phyloP scores from a whole-genome alignment of 2,888 invertebrate species.

The Adelphocoris suturalis region DNA sequence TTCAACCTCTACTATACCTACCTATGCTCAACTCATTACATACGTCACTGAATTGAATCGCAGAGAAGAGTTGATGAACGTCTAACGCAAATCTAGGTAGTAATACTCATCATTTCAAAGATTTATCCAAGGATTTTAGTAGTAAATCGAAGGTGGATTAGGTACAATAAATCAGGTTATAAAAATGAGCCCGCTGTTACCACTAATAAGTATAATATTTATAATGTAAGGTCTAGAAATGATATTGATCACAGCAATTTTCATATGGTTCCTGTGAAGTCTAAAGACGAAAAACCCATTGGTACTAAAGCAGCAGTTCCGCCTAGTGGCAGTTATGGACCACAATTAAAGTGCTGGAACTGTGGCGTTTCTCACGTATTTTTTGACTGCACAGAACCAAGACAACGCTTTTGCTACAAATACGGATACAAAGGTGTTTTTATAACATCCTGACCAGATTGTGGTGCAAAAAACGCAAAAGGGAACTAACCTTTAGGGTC shows the following conservation, averaged over 20 bases:
- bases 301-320: not conserved
- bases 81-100: not conserved
- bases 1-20: constrained; percentile 25
- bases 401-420: constrained; percentile 56
- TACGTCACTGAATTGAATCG: constrained; percentile 39
- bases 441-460: constrained; percentile 43
- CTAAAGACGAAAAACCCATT: not conserved
- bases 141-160: not conserved
- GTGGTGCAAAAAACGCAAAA: constrained; percentile 44
- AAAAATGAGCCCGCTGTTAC: not conserved
- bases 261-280: not conserved
- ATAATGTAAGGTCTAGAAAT: constrained; percentile 28
- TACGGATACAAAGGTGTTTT: constrained; percentile 47
- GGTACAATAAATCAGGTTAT: not conserved
- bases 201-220: not conserved
- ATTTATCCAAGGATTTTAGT: not conserved
- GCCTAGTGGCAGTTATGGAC: not conserved
- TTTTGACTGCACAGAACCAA: constrained; percentile 35
- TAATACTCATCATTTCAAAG: not conserved
- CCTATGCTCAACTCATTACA: constrained; percentile 19
- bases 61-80: constrained; percentile 32
- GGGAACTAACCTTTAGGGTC: constrained; percentile 52
- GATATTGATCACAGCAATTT: too few relatives aligned
- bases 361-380: constrained; percentile 44
- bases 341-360: constrained; percentile 46